Percentiles rank a stretch among this genome's conserved stretches.
Evolutionary conservation across 2,113 vertebrate species (phyloP).

Genomic region (Irena cyanogastra): DNA sequence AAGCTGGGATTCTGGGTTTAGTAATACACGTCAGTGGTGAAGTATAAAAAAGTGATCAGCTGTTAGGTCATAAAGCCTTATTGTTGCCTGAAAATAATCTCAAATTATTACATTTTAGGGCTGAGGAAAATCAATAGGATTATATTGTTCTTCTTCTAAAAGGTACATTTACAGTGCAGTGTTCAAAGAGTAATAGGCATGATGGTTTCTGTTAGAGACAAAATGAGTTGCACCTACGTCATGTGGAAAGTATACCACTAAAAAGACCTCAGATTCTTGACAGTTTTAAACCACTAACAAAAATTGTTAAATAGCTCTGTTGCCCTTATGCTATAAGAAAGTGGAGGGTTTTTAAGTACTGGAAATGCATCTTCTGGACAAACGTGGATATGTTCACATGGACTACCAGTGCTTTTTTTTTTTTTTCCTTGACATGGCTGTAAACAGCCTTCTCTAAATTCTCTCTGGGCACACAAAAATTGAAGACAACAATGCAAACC

Average conservation of each 20-base stretch:
- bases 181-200: not conserved
- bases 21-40: not conserved
- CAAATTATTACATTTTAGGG: conserved; percentile 36
- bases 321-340: conserved; percentile 14
- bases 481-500: not conserved
- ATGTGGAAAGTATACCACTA: not conserved
- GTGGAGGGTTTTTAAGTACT: not conserved
- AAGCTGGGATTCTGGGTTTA: not conserved
- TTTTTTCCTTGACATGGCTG: not conserved
- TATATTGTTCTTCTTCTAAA: not conserved
- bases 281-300: conserved; percentile 23
- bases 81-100: conserved; percentile 30
- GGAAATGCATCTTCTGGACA: not conserved
- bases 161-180: not conserved
- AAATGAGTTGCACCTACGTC: not conserved
- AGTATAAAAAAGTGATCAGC: not conserved
- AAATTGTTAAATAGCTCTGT: conserved; percentile 23
- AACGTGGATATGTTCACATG: not conserved
- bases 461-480: not conserved
- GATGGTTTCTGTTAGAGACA: not conserved
- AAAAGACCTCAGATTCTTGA: conserved; percentile 29
- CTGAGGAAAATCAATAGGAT: conserved; percentile 42
- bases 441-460: not conserved
- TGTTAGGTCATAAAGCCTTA: conserved; percentile 24
- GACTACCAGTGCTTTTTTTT: not conserved